Base-by-base conservation (phyloP, 2,888 invertebrate species). In the Acleris emargana region DNA sequence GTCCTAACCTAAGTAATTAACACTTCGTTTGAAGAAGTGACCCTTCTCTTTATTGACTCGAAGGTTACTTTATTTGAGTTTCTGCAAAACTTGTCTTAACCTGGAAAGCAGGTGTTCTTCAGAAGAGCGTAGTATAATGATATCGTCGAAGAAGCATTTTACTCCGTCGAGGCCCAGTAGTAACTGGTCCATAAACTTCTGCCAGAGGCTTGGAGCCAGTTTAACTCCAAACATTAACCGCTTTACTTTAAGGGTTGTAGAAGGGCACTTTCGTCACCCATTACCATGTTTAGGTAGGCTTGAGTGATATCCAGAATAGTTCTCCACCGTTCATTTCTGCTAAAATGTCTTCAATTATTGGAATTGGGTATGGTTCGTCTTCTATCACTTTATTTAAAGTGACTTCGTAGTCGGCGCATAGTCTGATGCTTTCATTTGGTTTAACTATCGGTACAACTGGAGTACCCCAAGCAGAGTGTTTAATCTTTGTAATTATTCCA, bases 201-300 rank as follows among this genome's bases (percentile, higher is more conserved):
- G 28, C 51, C 51, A 51, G 5, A 51, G 25, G 22, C n/a, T 51
- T 25, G 51, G 51, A 4, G 28, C 45, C 1, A 25, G 25, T 28
- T 57, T 57, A 2, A 57, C 57, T 7, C 57, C 57, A n/a, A 57
- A 57, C 57, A 57, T 57, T n/a, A n/a, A n/a, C n/a, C n/a, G n/a
- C n/a, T n/a, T n/a, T n/a, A n/a, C n/a, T n/a, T n/a, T n/a, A n/a
- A n/a, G 0, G 57, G 17, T 47, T 45, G 22, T 5, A 57, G 11
- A 4, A 25, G 13, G 6, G 25, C 25, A 16, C 25, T 51, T 25
- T 51, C 25, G 6, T 51, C 51, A 16, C 28, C 51, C 28, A 51
- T 51, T 5, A 16, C 25, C 51, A 51, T 51, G 7, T 51, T 13
- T 28, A 51, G n/a, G 7, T 51, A 51, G 6, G 51, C 51, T 22